Percentiles rank a stretch among this genome's conserved stretches.
These are phyloP conservation scores for Orestias chungarensis DNA, from an alignment of 2,797 vertebrate species.

Conservation along the genomic window DNA sequence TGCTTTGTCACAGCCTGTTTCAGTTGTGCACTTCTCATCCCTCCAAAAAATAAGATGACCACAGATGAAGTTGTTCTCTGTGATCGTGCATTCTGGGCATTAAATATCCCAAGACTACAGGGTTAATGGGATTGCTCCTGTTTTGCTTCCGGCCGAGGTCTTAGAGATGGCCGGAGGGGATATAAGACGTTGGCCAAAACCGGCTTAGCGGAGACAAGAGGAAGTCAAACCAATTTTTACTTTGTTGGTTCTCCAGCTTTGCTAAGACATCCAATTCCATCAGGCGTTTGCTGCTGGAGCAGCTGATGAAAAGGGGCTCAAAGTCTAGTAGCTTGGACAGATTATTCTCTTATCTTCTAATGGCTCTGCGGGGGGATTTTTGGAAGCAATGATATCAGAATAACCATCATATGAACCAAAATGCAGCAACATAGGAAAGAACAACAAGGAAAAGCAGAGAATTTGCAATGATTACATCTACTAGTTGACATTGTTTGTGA, in stretches of 20 bases:
- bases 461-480: constrained; percentile 44
- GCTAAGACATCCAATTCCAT: constrained; percentile 76
- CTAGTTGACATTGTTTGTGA: too few species aligned
- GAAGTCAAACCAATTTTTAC: constrained; percentile 74
- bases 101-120: constrained; percentile 66
- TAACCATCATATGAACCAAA: constrained; percentile 61
- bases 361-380: constrained; percentile 64
- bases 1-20: constrained; percentile 46
- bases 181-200: constrained; percentile 58
- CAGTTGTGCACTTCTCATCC: constrained; percentile 38
- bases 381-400: constrained; percentile 62
- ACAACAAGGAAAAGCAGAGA: constrained; percentile 56
- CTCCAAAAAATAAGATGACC: constrained; percentile 56
- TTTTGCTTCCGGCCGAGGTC: constrained; percentile 60
- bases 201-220: constrained; percentile 62
- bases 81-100: constrained; percentile 54
- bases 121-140: constrained; percentile 78
- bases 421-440: constrained; percentile 40
- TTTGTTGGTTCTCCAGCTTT: constrained; percentile 75
- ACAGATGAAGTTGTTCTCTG: constrained; percentile 58
- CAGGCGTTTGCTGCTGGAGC: constrained; percentile 67
- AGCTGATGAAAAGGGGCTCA: constrained; percentile 69
- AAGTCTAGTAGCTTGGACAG: constrained; percentile 65
- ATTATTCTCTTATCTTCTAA: constrained; percentile 77
- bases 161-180: constrained; percentile 49